Percentiles rank a stretch among this genome's conserved stretches.
Evolutionary conservation across 2,797 vertebrate species (phyloP).

Genomic region (Zalophus californianus): DNA sequence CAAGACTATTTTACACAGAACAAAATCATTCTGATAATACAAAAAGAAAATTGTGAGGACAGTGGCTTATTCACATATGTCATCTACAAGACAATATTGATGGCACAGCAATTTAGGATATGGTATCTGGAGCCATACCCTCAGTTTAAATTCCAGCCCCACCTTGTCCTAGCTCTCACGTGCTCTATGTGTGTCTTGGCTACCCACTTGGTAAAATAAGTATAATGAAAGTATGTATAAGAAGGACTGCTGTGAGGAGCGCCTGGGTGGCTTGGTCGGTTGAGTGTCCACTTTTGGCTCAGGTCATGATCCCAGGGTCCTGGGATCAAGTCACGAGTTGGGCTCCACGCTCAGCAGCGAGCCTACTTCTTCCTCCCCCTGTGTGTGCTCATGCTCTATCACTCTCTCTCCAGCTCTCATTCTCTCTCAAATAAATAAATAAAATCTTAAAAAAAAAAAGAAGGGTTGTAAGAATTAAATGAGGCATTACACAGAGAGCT

Average conservation of each 20-base stretch:
- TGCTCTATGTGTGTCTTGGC: background rate
- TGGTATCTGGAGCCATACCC: background rate
- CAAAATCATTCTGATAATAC: background rate
- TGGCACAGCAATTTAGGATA: background rate
- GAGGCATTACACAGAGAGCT: background rate
- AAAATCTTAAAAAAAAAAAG: background rate
- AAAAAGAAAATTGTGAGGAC: background rate
- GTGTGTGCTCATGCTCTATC: background rate
- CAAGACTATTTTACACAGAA: slow-evolving; percentile 7
- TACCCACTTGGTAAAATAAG: slow-evolving; percentile 21
- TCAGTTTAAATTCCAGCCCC: background rate
- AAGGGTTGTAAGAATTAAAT: background rate
- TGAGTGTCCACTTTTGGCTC: background rate
- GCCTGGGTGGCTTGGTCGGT: background rate
- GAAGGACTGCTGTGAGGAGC: background rate
- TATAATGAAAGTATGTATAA: background rate
- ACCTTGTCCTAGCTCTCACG: background rate
- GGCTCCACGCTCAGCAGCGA: background rate
- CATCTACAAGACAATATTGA: background rate
- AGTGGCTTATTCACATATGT: background rate
- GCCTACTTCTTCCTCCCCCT: background rate
- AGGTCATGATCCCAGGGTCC: background rate
- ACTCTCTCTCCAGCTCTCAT: background rate
- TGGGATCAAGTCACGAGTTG: background rate
- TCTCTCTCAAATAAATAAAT: background rate